Evolutionary conservation across 2,888 invertebrate genomes (phyloP), one percentile per base, ranked within the genome.

Genomic region (Eupithecia subumbrata): DNA sequence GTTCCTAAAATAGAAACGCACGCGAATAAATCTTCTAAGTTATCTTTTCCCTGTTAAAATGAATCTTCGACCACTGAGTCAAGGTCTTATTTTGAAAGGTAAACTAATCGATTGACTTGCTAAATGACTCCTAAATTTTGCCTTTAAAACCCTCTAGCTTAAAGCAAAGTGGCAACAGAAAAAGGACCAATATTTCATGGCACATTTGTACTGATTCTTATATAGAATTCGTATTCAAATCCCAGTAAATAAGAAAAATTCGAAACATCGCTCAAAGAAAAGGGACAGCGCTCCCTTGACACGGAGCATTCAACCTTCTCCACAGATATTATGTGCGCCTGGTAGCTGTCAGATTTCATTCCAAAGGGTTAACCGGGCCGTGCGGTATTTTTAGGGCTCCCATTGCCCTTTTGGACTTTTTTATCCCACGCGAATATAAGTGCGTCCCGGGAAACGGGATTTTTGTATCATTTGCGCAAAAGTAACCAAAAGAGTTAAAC

Each of bases 251-350:
- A 71, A 25, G 25, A 43, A 43, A 76, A 52, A 76, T 70, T 69
- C 34, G 48, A 45, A 73, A 69, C 60, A 68, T 73, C 64, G 68
- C 64, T 63, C 30, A 75, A 69, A n/a, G 56, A 78, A 78, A 74
- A 74, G 68, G 70, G 73, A 73, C 73, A 64, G 71, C 82, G 83
- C 78, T 82, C 85, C 83, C 86, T 79, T 74, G 82, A 79, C 81
- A 78, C 79, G 79, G 83, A 84, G 85, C 84, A 80, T 83, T 84
- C 82, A 83, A 86, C 85, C 86, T 86, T 81, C 82, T 81, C 71
- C 80, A 75, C 78, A 76, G 82, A 75, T 81, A 84, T 90, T 81
- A 84, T 90, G 86, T 81, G 76, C 74, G 82, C 87, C 84, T 89
- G 84, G 88, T 89, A 84, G 75, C 78, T 80, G 75, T 71, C 76